These are phyloP conservation scores for Lasiommata megera DNA, from an alignment of 2,888 invertebrate species.

Conservation along the genomic window DNA sequence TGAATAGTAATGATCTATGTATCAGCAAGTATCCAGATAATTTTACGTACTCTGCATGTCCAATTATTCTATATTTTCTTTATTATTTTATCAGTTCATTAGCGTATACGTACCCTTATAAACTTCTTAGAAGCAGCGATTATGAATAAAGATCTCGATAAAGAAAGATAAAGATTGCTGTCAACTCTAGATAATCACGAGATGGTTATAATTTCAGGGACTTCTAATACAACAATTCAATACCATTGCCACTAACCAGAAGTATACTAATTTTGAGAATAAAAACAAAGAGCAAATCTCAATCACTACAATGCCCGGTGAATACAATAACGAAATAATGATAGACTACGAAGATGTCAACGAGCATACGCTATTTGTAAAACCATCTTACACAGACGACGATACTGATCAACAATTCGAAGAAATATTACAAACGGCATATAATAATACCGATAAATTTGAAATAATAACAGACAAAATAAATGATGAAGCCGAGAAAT, in stretches of 20 bases:
- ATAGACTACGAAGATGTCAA: constrained; percentile 68
- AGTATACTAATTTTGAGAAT: constrained; percentile 59
- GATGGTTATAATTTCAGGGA: constrained; percentile 59
- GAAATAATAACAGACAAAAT: constrained; percentile 37
- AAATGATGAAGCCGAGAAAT: constrained; percentile 52
- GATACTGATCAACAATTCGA: constrained; percentile 68
- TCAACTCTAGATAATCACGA: constrained; percentile 12
- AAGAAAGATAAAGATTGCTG: not conserved
- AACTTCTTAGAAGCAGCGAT: not conserved
- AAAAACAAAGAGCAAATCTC: constrained; percentile 52
- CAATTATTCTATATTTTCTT: no score
- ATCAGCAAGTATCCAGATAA: not conserved
- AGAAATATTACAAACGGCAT: constrained; percentile 63
- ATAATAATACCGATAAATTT: constrained; percentile 43
- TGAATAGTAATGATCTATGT: not conserved
- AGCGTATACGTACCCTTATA: not conserved
- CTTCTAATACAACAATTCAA: constrained; percentile 75
- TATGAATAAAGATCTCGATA: not conserved
- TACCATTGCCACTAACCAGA: constrained; percentile 66
- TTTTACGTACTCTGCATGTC: no score
- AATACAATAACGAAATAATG: constrained; percentile 57
- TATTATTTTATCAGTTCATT: not conserved
- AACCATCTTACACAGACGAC: constrained; percentile 58
- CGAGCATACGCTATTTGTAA: constrained; percentile 55
- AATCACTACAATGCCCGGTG: constrained; percentile 52